Base-by-base conservation (phyloP, 2,797 vertebrate species). In the Yasuhikotakia modesta region DNA sequence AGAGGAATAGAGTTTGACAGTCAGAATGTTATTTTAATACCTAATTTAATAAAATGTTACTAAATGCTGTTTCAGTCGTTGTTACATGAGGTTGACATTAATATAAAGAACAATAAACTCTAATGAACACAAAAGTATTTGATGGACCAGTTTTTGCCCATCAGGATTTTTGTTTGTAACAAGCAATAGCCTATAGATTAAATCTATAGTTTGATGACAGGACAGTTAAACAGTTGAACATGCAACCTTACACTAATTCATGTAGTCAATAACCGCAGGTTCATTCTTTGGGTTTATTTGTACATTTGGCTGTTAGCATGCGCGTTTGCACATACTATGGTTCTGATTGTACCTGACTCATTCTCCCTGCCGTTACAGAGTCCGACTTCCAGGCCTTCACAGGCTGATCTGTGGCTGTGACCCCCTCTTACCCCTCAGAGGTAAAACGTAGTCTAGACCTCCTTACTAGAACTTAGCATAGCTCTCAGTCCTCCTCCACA, bases 301-400 rank as follows among this genome's bases (percentile, higher is more conserved):
- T 52, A 35, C 65, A 17, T 35, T 16, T 46, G 10, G 10, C 8
- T 2, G 10, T 43, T 43, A 43, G 2, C 14, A 8, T 79, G 32
- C 81, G 53, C 70, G 75, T 75, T 68, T 76, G 70, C 35, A 63
- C 58, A 30, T 57, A 35, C 12, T 74, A 30, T 80, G 53, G 46
- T 61, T 84, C n/a, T 79, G 30, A 68, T 72, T 78, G 81, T 82
- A 79, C 45, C 70, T 90, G 77, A 90, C 85, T 92, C 73, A 87
- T 81, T 84, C 63, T 86, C 88, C 84, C 86, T 92, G 80, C 91
- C 85, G 84, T 94, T 94, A 90, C 93, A 94, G 94, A 94, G 84
- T 92, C 93, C 86, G 93, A 94, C 90, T 94, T 94, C 91, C 86
- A 94, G 90, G 93, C 94, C 88, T 94, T 92, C 91, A 92, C 92